Evolutionary conservation across 2,888 invertebrate species (phyloP).

Genomic region (Xestia rhomboidea): DNA sequence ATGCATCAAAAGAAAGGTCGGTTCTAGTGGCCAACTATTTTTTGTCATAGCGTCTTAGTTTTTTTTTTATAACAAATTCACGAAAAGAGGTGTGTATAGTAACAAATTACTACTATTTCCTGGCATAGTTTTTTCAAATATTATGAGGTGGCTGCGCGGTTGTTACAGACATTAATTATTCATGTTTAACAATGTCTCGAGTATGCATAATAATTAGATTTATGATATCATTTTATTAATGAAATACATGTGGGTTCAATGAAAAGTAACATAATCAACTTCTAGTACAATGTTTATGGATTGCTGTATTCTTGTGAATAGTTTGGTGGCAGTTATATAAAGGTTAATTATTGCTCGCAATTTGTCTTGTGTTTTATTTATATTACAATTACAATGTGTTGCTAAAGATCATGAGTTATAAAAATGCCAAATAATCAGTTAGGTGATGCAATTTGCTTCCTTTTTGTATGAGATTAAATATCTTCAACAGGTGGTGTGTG

Average conservation of each 20-base stretch:
- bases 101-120: too few species aligned
- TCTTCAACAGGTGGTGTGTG: slow-evolving; percentile 80
- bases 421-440: neutral
- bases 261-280: slow-evolving; percentile 47
- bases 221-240: slow-evolving; percentile 22
- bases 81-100: too few species aligned
- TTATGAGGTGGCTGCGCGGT: too few species aligned
- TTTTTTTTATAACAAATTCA: too few species aligned
- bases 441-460: neutral
- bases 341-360: slow-evolving; percentile 41
- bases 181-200: slow-evolving; percentile 12
- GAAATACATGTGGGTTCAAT: slow-evolving; percentile 30
- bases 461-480: slow-evolving; percentile 33
- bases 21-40: too few species aligned
- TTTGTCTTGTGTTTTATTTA: slow-evolving; percentile 44
- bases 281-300: slow-evolving; percentile 21
- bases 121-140: too few species aligned
- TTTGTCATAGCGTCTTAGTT: too few species aligned
- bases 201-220: slow-evolving; percentile 33
- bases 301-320: slow-evolving; percentile 43
- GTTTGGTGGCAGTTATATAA: slow-evolving; percentile 61
- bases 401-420: neutral
- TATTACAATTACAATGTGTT: neutral
- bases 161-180: too few species aligned
- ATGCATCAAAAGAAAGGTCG: too few species aligned